Evolutionary conservation across 2,113 vertebrate genomes (phyloP), one percentile per base, ranked within the genome.

Genomic region (Polypterus bichir): DNA sequence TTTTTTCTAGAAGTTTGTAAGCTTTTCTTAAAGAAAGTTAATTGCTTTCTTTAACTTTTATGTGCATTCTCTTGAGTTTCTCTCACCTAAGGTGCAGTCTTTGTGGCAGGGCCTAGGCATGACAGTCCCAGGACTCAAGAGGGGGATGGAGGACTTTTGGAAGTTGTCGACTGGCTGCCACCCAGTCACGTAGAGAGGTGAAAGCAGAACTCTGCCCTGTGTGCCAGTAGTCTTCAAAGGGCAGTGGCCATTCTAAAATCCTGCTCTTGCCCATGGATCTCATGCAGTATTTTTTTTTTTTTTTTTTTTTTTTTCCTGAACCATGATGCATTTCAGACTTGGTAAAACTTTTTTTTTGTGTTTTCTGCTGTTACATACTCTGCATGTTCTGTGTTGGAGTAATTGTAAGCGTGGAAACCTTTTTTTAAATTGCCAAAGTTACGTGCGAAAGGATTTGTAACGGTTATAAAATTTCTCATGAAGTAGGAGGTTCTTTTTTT

Each of bases 41-140:
- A 86, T 91, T 98, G 91, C 95, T 97, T 98, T 98, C 95, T 98
- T 98, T 98, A 98, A 98, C 94, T 88, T 93, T 83, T 94, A 27
- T 27, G 75, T 87, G 90, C 90, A 85, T 97, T 98, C 88, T 90
- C 95, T 92, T 93, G 89, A 96, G 93, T 94, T 97, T 91, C 89
- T 94, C 93, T 97, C 91, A 95, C 91, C 93, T 97, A 91, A 97
- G 95, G 95, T 97, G 94, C 88, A 94, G 94, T 97, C 94, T 97
- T 94, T 97, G 94, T 95, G 95, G 94, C 95, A 97, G 93, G 93
- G 91, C 88, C 95, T 98, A 97, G 95, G 95, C 95, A 98, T 98
- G 95, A 97, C 93, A 91, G 88, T 91, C 90, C 90, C 92, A 97
- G 94, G 93, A 95, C 91, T 92, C 91, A 91, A 96, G 83, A 86